These are phyloP conservation scores for Macropodus opercularis DNA, from an alignment of 2,797 vertebrate species.

Conservation along the genomic window DNA sequence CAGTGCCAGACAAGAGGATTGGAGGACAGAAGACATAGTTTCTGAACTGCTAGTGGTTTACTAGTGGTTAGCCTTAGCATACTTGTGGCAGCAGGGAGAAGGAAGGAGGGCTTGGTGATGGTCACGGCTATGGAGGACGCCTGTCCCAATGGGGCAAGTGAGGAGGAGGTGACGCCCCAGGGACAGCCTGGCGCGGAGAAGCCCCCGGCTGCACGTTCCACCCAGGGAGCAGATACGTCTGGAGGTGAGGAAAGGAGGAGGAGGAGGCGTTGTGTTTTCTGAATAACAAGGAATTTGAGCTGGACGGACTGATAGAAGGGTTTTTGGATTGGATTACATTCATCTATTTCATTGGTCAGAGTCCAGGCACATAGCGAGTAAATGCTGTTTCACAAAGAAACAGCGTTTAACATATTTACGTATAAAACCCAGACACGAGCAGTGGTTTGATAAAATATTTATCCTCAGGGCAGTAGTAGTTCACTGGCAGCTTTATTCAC, in stretches of 20 bases:
- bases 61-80: slow-evolving; percentile 62
- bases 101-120: slow-evolving; percentile 65
- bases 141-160: slow-evolving; percentile 70
- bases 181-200: slow-evolving; percentile 61
- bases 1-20: slow-evolving; percentile 48
- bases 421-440: too few species aligned
- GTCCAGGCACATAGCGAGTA: too few species aligned
- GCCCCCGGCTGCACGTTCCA: slow-evolving; percentile 45
- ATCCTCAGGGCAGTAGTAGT: background rate
- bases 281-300: background rate
- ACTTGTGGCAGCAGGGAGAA: slow-evolving; percentile 59
- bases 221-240: slow-evolving; percentile 63
- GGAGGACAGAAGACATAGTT: slow-evolving; percentile 62
- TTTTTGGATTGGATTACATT: too few species aligned
- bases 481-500: background rate
- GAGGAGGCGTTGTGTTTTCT: slow-evolving; percentile 2
- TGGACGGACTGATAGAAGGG: background rate
- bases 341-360: too few species aligned
- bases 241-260: slow-evolving; percentile 72
- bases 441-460: background rate
- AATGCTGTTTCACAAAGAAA: too few species aligned
- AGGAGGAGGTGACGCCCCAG: slow-evolving; percentile 55
- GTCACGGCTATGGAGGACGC: slow-evolving; percentile 76
- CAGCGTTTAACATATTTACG: too few species aligned
- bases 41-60: slow-evolving; percentile 47